phyloP scores from a whole-genome alignment of 2,113 vertebrate genomes.

The Mastomys natalensis region DNA sequence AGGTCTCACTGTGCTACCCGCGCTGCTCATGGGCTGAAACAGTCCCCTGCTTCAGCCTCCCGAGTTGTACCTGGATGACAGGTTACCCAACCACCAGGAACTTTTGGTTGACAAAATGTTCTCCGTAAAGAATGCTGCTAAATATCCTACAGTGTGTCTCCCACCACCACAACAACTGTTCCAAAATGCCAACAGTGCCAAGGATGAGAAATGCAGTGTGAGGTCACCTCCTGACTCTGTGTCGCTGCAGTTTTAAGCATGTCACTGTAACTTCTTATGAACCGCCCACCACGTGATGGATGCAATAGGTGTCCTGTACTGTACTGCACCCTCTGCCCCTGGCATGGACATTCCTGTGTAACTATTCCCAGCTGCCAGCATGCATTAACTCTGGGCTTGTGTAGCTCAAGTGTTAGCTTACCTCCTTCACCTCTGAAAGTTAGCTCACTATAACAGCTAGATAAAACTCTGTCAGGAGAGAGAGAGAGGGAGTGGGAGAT shows the following conservation, averaged over 20 bases:
- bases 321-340: background rate
- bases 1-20: background rate
- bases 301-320: background rate
- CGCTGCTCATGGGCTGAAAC: background rate
- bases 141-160: background rate
- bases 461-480: background rate
- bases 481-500: too few species aligned
- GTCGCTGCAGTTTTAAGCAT: background rate
- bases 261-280: background rate
- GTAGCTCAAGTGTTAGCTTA: background rate
- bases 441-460: background rate
- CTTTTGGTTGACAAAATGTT: background rate
- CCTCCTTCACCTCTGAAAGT: background rate
- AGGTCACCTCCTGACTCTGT: background rate
- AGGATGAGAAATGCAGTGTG: background rate
- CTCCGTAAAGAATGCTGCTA: background rate
- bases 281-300: background rate
- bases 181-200: background rate
- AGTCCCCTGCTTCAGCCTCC: background rate
- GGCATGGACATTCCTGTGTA: background rate
- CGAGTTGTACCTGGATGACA: background rate
- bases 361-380: background rate
- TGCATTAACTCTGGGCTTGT: background rate
- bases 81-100: background rate
- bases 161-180: too few species aligned